A percentile compares a stretch with the other conserved stretches of the same genome.
Conservation (phyloP, 2,113 vertebrate genomes). For the Archocentrus centrarchus region DNA sequence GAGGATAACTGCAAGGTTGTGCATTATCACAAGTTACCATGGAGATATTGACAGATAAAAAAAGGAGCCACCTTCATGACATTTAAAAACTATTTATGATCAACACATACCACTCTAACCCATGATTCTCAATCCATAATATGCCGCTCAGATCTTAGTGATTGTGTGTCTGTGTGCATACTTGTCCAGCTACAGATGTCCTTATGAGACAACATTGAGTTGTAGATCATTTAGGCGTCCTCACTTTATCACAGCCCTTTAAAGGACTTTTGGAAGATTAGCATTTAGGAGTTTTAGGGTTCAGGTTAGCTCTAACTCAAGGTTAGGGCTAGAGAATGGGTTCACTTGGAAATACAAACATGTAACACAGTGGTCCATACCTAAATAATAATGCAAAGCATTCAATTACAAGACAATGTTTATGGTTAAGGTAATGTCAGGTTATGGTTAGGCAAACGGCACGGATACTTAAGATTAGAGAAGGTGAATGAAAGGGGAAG, state of each 20-base stretch:
- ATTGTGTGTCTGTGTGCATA: too few species aligned
- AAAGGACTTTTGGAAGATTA: neutral
- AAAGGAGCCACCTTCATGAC: too few species aligned
- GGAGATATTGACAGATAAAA: too few species aligned
- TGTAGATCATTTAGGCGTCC: fast-evolving
- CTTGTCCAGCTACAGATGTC: too few species aligned
- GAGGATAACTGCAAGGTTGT: too few species aligned
- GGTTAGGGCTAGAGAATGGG: neutral
- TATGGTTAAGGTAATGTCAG: neutral
- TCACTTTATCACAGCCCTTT: neutral
- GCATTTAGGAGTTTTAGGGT: neutral
- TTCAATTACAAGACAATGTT: neutral
- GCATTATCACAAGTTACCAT: too few species aligned
- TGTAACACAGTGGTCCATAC: neutral
- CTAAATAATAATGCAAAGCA: fast-evolving
- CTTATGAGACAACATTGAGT: neutral
- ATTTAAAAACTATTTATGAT: too few species aligned
- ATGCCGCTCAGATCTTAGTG: too few species aligned
- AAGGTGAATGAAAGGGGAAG: neutral
- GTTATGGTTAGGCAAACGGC: neutral
- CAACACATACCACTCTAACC: too few species aligned
- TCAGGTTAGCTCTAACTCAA: neutral
- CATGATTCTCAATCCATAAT: too few species aligned
- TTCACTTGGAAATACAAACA: neutral
- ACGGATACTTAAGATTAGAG: too few species aligned